Evolutionary conservation across 2,888 invertebrate species (phyloP).

Genomic region (Dexiosoma caninum): DNA sequence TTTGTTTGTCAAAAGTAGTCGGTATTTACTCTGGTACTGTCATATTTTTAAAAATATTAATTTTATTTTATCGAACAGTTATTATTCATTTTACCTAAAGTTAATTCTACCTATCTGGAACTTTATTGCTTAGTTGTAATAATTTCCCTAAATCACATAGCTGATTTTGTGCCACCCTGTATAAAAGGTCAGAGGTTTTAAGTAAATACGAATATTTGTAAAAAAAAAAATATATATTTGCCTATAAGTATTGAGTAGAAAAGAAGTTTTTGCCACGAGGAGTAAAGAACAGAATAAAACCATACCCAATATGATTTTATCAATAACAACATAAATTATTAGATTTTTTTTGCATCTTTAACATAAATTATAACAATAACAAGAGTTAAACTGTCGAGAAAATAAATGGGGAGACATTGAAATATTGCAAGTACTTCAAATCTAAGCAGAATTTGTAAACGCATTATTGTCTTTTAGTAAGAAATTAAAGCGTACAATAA

Average conservation of each 20-base stretch:
- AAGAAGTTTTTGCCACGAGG: background rate
- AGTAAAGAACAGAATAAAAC: background rate
- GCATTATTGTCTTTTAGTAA: background rate
- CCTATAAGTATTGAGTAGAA: background rate
- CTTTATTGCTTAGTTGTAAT: too few species aligned
- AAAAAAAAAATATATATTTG: background rate
- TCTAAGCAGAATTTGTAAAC: background rate
- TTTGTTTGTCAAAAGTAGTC: too few species aligned
- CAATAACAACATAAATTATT: conserved; percentile 47
- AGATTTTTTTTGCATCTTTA: background rate
- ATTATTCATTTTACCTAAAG: too few species aligned
- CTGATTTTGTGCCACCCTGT: too few species aligned
- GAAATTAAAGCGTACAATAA: background rate
- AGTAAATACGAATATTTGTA: background rate
- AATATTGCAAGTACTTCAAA: conserved; percentile 13
- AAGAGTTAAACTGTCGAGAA: background rate
- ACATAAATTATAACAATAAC: conserved; percentile 32
- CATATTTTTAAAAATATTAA: too few species aligned
- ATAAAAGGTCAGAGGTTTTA: conserved; percentile 33
- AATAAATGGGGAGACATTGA: conserved; percentile 2
- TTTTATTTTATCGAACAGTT: too few species aligned
- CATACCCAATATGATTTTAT: conserved; percentile 38
- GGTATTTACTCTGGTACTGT: too few species aligned
- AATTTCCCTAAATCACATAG: too few species aligned
- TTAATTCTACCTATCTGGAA: too few species aligned